Evolutionary conservation across 2,113 vertebrate species (phyloP).

Genomic region (Anarhynchus alexandrinus): DNA sequence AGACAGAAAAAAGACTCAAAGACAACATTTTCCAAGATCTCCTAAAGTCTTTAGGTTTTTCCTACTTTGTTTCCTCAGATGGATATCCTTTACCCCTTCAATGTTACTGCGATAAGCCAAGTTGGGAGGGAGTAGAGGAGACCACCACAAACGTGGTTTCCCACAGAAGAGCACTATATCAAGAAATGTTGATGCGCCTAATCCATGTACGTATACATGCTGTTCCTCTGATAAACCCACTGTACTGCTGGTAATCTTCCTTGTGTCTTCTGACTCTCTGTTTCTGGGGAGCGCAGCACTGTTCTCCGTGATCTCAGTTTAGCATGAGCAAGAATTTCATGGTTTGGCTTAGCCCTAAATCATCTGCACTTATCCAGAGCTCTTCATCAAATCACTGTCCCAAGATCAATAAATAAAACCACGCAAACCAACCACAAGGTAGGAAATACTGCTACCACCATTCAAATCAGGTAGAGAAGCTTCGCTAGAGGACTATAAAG

Average conservation of each 20-base stretch:
- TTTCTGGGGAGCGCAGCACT: not conserved
- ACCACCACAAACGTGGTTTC: not conserved
- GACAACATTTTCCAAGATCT: not conserved
- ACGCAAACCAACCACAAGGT: not conserved
- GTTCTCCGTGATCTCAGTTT: not conserved
- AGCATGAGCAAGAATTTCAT: not conserved
- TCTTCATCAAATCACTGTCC: not conserved
- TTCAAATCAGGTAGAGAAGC: not conserved
- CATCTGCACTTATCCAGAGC: not conserved
- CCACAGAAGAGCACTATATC: not conserved
- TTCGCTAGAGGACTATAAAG: not conserved
- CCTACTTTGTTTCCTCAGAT: not conserved
- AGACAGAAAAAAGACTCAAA: not conserved
- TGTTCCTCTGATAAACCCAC: not conserved
- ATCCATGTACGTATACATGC: not conserved
- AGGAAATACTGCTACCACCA: not conserved
- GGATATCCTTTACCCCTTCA: not conserved
- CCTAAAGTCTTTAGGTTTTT: not conserved
- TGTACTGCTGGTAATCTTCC: not conserved
- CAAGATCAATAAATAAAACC: constrained; percentile 30
- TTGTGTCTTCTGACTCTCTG: not conserved
- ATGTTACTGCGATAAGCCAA: not conserved
- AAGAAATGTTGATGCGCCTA: not conserved
- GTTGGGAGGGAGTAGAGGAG: not conserved
- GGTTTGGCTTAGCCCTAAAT: not conserved